Evolutionary conservation across 53 echinoderm and acorn worm species (phyloP).

Genomic region (Holothuria scabra): DNA sequence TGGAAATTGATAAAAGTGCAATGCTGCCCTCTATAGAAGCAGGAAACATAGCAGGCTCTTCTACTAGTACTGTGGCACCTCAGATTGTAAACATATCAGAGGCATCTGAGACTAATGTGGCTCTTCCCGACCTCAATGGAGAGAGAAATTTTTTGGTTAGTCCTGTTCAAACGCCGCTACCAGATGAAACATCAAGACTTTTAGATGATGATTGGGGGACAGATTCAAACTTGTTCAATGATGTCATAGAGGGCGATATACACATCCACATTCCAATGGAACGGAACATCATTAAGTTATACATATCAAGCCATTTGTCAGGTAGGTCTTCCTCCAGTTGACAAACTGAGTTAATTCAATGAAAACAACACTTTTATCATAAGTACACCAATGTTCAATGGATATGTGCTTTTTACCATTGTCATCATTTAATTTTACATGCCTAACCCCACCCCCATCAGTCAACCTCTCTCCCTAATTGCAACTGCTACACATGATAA

Average conservation of each 20-base stretch:
- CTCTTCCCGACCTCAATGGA: neutral
- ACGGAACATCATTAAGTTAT: constrained; percentile 71
- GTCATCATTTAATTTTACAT: no score
- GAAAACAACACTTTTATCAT: no score
- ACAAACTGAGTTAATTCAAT: no score
- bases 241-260: constrained; percentile 65
- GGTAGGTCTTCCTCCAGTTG: constrained; percentile 58
- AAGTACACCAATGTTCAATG: no score
- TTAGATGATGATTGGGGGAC: constrained; percentile 28
- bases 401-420: no score
- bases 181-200: neutral
- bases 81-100: neutral
- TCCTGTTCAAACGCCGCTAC: constrained; percentile 18
- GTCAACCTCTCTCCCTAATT: no score
- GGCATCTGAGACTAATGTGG: neutral
- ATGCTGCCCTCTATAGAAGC: no score
- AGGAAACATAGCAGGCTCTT: neutral
- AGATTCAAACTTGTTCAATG: constrained; percentile 47
- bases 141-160: constrained; percentile 12
- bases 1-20: no score
- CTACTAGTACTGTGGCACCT: neutral
- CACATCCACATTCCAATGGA: constrained; percentile 59
- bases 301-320: constrained; percentile 76
- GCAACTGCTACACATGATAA: no score
- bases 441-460: no score